Evolutionary conservation across 2,888 invertebrate genomes (phyloP), one percentile per base, ranked within the genome.

Genomic region (Agriotes lineatus): DNA sequence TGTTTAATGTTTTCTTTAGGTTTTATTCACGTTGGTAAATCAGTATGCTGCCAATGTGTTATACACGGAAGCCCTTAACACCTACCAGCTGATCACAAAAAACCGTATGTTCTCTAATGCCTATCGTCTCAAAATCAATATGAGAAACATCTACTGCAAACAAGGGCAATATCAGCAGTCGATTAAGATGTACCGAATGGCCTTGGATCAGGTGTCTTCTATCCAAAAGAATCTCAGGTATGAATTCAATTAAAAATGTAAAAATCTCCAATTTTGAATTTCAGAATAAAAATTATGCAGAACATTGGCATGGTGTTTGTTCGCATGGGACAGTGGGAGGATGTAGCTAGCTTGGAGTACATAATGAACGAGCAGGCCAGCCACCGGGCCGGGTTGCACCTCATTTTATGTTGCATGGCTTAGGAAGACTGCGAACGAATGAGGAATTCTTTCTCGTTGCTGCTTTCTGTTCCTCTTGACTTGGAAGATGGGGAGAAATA

Each of bases 141-240:
- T 99, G 93, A 99, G 98, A 0, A 99, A 99, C 82, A 96, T 99
- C 78, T 96, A 97, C 84, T 96, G 95, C 79, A 95, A 94, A 85
- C 94, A 97, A 89, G 96, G 96, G 74, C 91, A 95, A 79, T 96
- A 94, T 80, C 92, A 94, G 10, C 96, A 97, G 85, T 98, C 99
- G 0, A 91, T 99, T 66, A 99, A 99, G 86, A 92, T 97, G 88
- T 99, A 97, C 82, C 90, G 98, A 76, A 99, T 99, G 99, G 98
- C 99, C 0, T 87, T 99, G 72, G 99, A 99, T 85, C 99, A 99
- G 84, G 93, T 94, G 2, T 96, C 97, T 0, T 94, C 94, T 37
- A 94, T 93, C 60, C 95, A 97, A 81, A 97, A 96, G 82, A 95
- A 96, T 84, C 87, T 97, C 77, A 93, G 97, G 91, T 93, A 68